Evolutionary conservation across 2,888 invertebrate genomes (phyloP).

Genomic region (Chalcis sispes): DNA sequence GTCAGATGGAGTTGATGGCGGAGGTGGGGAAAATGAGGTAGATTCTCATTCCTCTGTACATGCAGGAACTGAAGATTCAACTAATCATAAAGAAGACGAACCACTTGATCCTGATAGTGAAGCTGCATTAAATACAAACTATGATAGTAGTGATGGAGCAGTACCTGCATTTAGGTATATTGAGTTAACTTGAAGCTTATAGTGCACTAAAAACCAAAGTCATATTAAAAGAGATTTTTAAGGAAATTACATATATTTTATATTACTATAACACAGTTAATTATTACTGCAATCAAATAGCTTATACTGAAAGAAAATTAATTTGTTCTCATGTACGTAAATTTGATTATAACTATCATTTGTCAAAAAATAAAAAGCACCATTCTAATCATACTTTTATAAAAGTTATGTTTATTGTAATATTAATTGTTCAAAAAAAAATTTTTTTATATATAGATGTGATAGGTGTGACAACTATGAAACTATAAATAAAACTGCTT

Average conservation of each 20-base stretch:
- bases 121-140: slow-evolving; percentile 78
- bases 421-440: neutral
- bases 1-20: slow-evolving; percentile 75
- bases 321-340: too few relatives aligned
- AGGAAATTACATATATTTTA: too few relatives aligned
- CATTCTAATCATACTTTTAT: too few relatives aligned
- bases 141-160: slow-evolving; percentile 79
- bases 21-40: slow-evolving; percentile 75
- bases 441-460: slow-evolving; percentile 77
- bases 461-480: slow-evolving; percentile 91
- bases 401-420: too few relatives aligned
- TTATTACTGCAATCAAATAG: too few relatives aligned
- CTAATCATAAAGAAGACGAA: slow-evolving; percentile 74
- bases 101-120: slow-evolving; percentile 77
- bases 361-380: too few relatives aligned
- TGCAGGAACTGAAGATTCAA: slow-evolving; percentile 70
- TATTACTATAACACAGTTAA: too few relatives aligned
- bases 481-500: slow-evolving; percentile 84
- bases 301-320: too few relatives aligned
- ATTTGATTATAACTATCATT: too few relatives aligned
- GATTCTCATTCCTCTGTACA: slow-evolving; percentile 74
- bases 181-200: too few relatives aligned
- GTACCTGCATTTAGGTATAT: slow-evolving; percentile 74
- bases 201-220: too few relatives aligned
- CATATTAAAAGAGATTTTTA: too few relatives aligned